These are phyloP conservation scores for Frankliniella fusca DNA, from an alignment of 2,888 invertebrate genomes.

Conservation along the genomic window DNA sequence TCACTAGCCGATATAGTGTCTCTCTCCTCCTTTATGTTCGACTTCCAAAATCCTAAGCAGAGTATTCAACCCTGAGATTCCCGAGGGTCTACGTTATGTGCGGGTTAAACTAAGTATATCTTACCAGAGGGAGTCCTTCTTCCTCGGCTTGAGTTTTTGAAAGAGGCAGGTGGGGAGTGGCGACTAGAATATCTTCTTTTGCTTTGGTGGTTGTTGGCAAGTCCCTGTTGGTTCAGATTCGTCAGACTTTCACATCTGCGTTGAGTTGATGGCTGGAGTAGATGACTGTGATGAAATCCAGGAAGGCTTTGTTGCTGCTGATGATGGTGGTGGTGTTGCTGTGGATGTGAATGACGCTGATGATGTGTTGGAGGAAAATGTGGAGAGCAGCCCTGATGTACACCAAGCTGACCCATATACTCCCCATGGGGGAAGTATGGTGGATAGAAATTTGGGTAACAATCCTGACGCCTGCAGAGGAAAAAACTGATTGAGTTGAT, in stretches of 20 bases:
- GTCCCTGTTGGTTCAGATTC: not conserved
- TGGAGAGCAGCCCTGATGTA: not conserved
- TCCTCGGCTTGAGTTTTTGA: not conserved
- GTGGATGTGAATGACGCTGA: not conserved
- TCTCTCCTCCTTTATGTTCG: too few species aligned
- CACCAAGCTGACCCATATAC: not conserved
- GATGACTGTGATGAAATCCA: not conserved
- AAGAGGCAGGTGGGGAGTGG: conserved; percentile 29
- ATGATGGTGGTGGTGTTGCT: not conserved
- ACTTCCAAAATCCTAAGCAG: too few species aligned
- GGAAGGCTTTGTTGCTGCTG: conserved; percentile 3
- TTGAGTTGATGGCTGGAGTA: not conserved
- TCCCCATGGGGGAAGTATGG: not conserved
- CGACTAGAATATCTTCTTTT: conserved; percentile 32
- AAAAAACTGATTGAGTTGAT: not conserved
- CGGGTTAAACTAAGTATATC: not conserved
- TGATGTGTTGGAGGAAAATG: not conserved
- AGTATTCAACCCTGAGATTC: too few species aligned
- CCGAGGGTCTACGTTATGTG: too few species aligned
- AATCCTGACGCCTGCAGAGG: not conserved
- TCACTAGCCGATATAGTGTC: too few species aligned
- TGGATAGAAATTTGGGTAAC: not conserved
- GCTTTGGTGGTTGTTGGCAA: conserved; percentile 17
- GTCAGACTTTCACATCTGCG: conserved; percentile 9
- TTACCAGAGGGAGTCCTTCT: not conserved